A percentile compares a stretch with the other conserved stretches of the same genome.
Conservation (phyloP, 1,140 invertebrate genomes). For the Drosophila guanche region DNA sequence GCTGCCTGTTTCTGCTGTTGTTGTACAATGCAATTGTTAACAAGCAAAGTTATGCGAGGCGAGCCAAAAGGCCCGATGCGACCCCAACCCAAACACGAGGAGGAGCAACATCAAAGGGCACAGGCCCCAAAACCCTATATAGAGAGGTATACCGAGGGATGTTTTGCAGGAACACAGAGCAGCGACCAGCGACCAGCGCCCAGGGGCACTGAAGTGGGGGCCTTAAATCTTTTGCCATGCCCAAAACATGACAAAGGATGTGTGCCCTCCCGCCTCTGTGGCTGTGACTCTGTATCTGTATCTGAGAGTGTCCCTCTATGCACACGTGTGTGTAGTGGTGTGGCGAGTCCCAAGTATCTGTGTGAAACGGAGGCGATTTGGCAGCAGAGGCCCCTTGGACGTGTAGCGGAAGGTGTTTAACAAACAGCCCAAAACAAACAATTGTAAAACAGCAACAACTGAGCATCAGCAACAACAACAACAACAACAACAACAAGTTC, state of each 20-base stretch:
- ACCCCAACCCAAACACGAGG: constrained; percentile 25
- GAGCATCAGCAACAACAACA: constrained; percentile 44
- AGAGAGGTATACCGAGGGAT: constrained; percentile 39
- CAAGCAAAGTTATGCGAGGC: constrained; percentile 80
- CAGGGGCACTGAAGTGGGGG: constrained; percentile 26
- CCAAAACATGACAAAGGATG: constrained; percentile 81
- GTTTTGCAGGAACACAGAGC: constrained; percentile 22
- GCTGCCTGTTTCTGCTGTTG: constrained; percentile 42
- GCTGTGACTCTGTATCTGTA: neutral
- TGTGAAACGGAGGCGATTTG: constrained; percentile 63
- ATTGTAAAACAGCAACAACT: constrained; percentile 74
- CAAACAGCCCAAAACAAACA: constrained; percentile 81
- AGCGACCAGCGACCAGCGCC: constrained; percentile 4
- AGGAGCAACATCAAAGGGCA: constrained; percentile 75
- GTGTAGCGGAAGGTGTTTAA: constrained; percentile 83
- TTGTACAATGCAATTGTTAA: constrained; percentile 80
- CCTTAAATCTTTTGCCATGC: constrained; percentile 72
- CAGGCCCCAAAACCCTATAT: constrained; percentile 47
- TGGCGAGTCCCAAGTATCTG: neutral
- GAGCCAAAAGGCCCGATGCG: constrained; percentile 40
- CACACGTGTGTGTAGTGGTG: neutral
- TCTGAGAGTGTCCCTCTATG: constrained; percentile 17
- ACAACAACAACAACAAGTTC: constrained; percentile 38
- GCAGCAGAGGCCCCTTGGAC: constrained; percentile 31
- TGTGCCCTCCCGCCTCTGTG: constrained; percentile 23